A percentile compares a stretch with the other conserved stretches of the same genome.
These are phyloP conservation scores for Drosophila cardini DNA, from an alignment of 1,140 invertebrate species.

Conservation along the genomic window DNA sequence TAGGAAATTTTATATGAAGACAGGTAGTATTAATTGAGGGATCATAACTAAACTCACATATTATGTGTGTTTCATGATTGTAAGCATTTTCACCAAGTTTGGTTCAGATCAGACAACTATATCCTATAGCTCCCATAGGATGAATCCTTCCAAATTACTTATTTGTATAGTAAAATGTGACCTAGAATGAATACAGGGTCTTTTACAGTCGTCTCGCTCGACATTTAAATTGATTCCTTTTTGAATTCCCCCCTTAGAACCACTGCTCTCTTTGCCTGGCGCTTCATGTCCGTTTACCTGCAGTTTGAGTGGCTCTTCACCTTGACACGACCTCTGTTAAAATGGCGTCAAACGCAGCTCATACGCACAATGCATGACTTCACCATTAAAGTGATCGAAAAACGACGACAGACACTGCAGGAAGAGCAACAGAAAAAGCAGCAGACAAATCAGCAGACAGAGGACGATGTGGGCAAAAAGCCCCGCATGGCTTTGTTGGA, in stretches of 20 bases:
- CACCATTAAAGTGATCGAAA: conserved; percentile 86
- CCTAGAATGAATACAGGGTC: too few relatives aligned
- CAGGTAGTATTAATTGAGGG: too few relatives aligned
- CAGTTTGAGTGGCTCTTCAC: conserved; percentile 69
- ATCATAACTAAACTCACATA: too few relatives aligned
- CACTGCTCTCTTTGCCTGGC: conserved; percentile 63
- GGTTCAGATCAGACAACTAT: too few relatives aligned
- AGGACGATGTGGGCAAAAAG: conserved; percentile 76
- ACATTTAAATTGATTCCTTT: neutral
- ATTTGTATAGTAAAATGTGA: too few relatives aligned
- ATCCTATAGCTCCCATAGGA: too few relatives aligned
- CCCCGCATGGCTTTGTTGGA: conserved; percentile 89
- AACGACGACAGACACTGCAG: conserved; percentile 72
- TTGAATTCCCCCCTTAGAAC: conserved; percentile 36
- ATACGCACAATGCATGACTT: conserved; percentile 89
- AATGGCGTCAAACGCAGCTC: conserved; percentile 86
- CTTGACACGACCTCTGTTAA: conserved; percentile 73
- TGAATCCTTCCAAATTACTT: too few relatives aligned
- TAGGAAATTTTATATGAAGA: too few relatives aligned
- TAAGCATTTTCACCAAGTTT: too few relatives aligned
- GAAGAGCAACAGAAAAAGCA: conserved; percentile 17
- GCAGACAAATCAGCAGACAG: neutral
- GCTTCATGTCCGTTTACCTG: conserved; percentile 61
- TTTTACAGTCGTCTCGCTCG: too few relatives aligned
- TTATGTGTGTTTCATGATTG: too few relatives aligned